These are phyloP conservation scores for Scytalopus superciliaris DNA, from an alignment of 2,113 vertebrate genomes.

Conservation along the genomic window DNA sequence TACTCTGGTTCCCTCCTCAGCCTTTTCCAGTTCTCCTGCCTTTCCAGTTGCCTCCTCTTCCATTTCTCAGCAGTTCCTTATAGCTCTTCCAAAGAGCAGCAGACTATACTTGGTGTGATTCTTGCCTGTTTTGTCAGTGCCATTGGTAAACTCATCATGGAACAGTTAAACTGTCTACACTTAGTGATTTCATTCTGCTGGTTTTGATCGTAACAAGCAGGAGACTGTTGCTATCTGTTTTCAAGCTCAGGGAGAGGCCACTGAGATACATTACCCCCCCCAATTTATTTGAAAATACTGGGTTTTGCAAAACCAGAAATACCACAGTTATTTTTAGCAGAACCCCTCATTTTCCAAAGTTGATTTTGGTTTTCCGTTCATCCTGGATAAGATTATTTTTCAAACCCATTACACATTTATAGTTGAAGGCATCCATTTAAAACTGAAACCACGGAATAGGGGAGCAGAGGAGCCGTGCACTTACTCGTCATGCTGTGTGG, in stretches of 20 bases:
- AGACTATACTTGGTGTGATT: background rate
- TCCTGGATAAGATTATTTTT: constrained; percentile 11
- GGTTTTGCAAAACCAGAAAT: background rate
- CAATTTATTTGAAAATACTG: background rate
- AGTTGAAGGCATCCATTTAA: background rate
- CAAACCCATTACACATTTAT: background rate
- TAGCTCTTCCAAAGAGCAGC: background rate
- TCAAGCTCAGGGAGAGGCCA: background rate
- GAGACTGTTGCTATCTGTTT: background rate
- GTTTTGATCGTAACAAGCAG: background rate
- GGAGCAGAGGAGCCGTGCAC: background rate
- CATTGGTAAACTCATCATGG: background rate
- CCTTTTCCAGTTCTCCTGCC: background rate
- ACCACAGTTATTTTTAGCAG: constrained; percentile 29
- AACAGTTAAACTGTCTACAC: background rate
- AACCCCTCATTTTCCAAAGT: background rate
- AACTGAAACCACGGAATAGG: background rate
- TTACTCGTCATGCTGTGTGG: background rate
- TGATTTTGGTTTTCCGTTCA: constrained; percentile 36
- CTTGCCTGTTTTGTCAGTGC: background rate
- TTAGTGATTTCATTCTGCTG: background rate
- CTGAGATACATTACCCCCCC: background rate
- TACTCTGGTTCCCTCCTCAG: background rate
- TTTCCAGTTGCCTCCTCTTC: background rate
- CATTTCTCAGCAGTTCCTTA: background rate